These are phyloP conservation scores for Acleris literana DNA, from an alignment of 2,888 invertebrate genomes.

Conservation along the genomic window DNA sequence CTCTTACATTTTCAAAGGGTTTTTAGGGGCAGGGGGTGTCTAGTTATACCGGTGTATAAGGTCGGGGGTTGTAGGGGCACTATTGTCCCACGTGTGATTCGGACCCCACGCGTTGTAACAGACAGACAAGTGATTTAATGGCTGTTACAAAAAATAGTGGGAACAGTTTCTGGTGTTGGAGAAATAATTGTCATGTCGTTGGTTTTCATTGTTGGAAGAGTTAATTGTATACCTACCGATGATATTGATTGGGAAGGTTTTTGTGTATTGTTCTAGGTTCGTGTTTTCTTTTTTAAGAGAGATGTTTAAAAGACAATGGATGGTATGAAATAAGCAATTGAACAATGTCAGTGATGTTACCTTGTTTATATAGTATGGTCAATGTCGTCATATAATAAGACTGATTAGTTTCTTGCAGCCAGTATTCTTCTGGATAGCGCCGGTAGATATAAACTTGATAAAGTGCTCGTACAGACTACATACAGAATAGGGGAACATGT, in stretches of 20 bases:
- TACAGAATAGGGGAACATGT: no score
- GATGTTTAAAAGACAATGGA: no score
- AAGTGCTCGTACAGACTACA: no score
- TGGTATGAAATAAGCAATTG: no score
- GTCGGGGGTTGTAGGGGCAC: constrained; percentile 59
- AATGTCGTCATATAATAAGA: no score
- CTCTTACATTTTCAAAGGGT: constrained; percentile 24
- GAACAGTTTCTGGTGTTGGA: constrained; percentile 34
- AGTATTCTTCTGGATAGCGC: no score
- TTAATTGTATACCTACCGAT: constrained; percentile 28
- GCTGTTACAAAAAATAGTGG: constrained; percentile 58
- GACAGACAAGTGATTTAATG: constrained; percentile 74
- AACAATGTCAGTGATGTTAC: not conserved
- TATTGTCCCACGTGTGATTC: constrained; percentile 68
- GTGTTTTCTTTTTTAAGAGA: not conserved
- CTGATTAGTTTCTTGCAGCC: no score
- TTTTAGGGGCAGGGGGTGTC: constrained; percentile 44
- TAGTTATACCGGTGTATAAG: constrained; percentile 43
- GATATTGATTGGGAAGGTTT: constrained; percentile 17
- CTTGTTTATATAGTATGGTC: no score
- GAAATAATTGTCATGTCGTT: constrained; percentile 30
- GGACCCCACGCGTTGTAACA: constrained; percentile 74
- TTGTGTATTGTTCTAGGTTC: constrained; percentile 1
- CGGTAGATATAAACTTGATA: no score
- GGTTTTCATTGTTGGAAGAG: constrained; percentile 23